Base-by-base conservation (phyloP, 2,797 vertebrate species). In the Australoheros facetus region DNA sequence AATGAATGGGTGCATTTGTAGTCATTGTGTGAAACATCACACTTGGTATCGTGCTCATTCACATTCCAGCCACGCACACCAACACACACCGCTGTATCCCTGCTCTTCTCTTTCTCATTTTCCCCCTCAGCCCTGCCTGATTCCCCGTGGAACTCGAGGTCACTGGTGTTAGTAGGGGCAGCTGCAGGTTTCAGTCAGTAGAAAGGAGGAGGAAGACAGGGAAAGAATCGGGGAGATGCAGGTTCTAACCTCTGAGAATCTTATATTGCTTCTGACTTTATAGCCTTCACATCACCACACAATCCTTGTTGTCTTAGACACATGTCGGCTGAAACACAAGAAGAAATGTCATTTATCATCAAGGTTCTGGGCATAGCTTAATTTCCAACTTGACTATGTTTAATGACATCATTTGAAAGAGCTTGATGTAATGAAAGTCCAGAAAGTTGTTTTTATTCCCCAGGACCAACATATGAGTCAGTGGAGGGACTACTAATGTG, bases 21-120 rank as follows among this genome's bases (percentile, higher is more conserved):
- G 90, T 90, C 89, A 82, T 80, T 87, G 84, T 89, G 84, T 73
- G 86, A 91, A 91, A 90, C 84, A 84, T 85, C 84, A 82, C 81
- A 75, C 30, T 42, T 60, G n/a, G 30, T 75, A 78, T 85, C 79
- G 64, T 11, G 75, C 84, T 89, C 87, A 90, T 94, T 94, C 89
- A 79, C 87, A 91, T 91, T 93, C 88, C 55, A 79, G 60, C 82
- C 90, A 90, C 80, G 85, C 57, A 58, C 80, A 59, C 70, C 73
- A 78, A 79, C 75, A 70, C 79, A 87, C 75, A 55, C 23, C 0
- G 5, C 58, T 79, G 71, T 60, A 74, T 75, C 56, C 62, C 60
- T 79, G 71, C 90, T 79, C 78, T 86, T 89, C 75, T 81, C 72
- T 77, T 93, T 92, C 89, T 94, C 92, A 93, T 94, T 94, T 94